Evolutionary conservation across 2,113 vertebrate genomes (phyloP).

Genomic region (Cynocephalus volans): DNA sequence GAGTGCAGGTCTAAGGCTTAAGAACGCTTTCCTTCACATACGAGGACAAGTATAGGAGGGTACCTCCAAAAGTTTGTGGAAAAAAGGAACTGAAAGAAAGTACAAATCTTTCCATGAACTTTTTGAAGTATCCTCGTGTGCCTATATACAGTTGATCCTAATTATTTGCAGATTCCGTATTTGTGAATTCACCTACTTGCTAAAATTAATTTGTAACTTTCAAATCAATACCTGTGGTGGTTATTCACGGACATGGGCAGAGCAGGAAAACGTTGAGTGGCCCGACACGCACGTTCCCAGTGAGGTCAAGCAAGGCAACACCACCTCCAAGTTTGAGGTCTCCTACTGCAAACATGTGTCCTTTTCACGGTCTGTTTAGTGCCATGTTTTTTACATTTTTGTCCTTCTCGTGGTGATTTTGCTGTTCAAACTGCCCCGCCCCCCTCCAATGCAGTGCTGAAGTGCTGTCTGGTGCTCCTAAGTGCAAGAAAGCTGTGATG

Average conservation of each 20-base stretch:
- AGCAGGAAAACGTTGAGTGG: not conserved
- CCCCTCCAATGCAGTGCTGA: not conserved
- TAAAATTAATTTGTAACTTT: not conserved
- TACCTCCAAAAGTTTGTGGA: too few species aligned
- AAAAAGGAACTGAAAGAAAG: too few species aligned
- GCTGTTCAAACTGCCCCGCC: not conserved
- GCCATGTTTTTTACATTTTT: not conserved
- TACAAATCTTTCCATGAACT: too few species aligned
- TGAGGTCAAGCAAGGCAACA: not conserved
- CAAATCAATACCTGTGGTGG: not conserved
- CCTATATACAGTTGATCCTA: not conserved
- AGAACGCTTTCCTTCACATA: not conserved
- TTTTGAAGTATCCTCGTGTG: too few species aligned
- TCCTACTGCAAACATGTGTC: not conserved
- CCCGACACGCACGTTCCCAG: accelerated
- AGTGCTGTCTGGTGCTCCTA: not conserved
- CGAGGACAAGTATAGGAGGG: too few species aligned
- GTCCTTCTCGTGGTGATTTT: not conserved
- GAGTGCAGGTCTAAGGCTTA: not conserved
- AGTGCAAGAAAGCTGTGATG: not conserved
- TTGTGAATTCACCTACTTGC: not conserved
- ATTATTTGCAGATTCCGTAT: not conserved
- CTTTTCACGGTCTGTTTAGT: not conserved
- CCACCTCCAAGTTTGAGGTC: not conserved
- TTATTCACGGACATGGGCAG: not conserved